These are phyloP conservation scores for Dendroctonus valens DNA, from an alignment of 1,140 invertebrate genomes.

Conservation along the genomic window DNA sequence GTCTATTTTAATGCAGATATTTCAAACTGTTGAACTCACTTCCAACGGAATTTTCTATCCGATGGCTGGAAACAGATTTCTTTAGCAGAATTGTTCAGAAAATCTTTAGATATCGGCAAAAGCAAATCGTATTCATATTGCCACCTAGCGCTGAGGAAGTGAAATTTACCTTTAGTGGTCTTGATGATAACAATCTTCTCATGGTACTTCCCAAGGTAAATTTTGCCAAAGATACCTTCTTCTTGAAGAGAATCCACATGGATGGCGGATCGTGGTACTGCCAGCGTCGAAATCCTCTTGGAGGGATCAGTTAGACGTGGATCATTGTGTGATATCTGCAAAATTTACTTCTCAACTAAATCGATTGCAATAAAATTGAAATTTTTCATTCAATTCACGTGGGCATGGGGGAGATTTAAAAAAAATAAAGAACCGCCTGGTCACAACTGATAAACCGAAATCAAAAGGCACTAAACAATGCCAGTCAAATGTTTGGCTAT, in stretches of 20 bases:
- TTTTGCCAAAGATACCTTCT: constrained; percentile 80
- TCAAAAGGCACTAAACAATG: constrained; percentile 15
- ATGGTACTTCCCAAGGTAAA: constrained; percentile 71
- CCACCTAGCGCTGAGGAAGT: neutral
- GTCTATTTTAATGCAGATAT: too few species aligned
- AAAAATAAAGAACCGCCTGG: constrained; percentile 7
- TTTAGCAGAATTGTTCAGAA: too few species aligned
- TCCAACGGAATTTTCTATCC: too few species aligned
- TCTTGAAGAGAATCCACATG: constrained; percentile 63
- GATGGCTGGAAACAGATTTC: too few species aligned
- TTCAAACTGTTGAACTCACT: too few species aligned
- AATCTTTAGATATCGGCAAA: too few species aligned
- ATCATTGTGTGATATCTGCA: constrained; percentile 45
- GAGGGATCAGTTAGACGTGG: constrained; percentile 56
- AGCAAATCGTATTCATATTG: neutral
- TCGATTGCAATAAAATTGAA: too few species aligned
- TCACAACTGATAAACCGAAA: constrained; percentile 15
- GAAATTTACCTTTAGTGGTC: constrained; percentile 73
- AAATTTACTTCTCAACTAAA: neutral
- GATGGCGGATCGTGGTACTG: constrained; percentile 64
- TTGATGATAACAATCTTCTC: constrained; percentile 82
- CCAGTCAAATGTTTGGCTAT: neutral
- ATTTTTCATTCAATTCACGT: too few species aligned
- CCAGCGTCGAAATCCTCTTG: constrained; percentile 66
- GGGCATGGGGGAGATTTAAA: neutral